Conservation (phyloP, 2,113 vertebrate species). For the Pelodiscus sinensis region DNA sequence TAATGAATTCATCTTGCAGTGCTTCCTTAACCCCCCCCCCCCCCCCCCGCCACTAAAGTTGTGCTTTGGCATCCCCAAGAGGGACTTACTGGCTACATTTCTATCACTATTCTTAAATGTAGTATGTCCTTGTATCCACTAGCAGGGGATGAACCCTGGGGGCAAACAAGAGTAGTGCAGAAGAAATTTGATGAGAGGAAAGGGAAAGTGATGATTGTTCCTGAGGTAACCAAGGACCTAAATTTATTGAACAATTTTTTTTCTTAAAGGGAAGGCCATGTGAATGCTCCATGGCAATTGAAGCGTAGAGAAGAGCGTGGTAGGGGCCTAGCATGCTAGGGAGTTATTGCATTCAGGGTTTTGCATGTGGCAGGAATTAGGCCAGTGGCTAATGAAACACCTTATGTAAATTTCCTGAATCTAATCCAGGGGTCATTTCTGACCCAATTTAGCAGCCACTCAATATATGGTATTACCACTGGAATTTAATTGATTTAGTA, state of each 20-base stretch:
- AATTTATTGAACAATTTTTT: not conserved
- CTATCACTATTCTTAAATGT: too few relatives aligned
- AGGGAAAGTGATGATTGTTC: not conserved
- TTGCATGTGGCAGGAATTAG: not conserved
- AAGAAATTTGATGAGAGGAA: not conserved
- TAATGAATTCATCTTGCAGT: not conserved
- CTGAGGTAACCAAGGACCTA: not conserved
- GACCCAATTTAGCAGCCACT: not conserved
- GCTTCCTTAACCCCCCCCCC: not conserved
- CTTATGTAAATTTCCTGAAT: not conserved
- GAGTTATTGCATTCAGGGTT: not conserved
- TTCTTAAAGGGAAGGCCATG: not conserved
- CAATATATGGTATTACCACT: not conserved
- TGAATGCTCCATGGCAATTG: not conserved
- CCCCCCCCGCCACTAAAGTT: fast-evolving
- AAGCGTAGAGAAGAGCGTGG: not conserved
- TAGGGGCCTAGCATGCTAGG: not conserved
- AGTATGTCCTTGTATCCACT: not conserved
- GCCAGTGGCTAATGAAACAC: not conserved
- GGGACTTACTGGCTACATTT: too few relatives aligned
- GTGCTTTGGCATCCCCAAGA: not conserved
- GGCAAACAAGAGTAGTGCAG: not conserved
- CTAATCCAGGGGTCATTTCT: not conserved
- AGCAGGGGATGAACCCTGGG: not conserved
- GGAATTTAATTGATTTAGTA: not conserved